Evolutionary conservation across 2,888 invertebrate genomes (phyloP).

Genomic region (Hydriomena furcata): DNA sequence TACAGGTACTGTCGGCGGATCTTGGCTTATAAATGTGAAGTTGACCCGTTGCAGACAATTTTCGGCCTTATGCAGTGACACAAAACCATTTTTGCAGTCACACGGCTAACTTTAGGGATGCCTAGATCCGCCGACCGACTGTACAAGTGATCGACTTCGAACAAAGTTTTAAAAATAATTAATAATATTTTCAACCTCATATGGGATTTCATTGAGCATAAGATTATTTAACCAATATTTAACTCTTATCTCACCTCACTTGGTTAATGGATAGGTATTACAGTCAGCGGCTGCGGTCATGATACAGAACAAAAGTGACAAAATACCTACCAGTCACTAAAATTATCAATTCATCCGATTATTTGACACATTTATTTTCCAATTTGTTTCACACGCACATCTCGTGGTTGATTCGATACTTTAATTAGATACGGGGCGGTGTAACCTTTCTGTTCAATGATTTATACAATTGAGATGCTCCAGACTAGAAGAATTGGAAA

Average conservation of each 20-base stretch:
- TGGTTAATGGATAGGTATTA: slow-evolving; percentile 53
- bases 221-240: slow-evolving; percentile 57
- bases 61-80: too few relatives aligned
- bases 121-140: too few relatives aligned
- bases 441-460: slow-evolving; percentile 3
- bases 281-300: slow-evolving; percentile 38
- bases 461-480: not conserved
- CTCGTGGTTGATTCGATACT: not conserved
- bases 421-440: slow-evolving; percentile 1
- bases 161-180: too few relatives aligned
- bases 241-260: slow-evolving; percentile 60
- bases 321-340: slow-evolving; percentile 14
- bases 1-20: too few relatives aligned
- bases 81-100: too few relatives aligned
- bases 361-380: slow-evolving; percentile 5
- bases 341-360: slow-evolving; percentile 1
- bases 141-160: too few relatives aligned
- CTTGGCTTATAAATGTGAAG: too few relatives aligned
- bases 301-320: slow-evolving; percentile 39
- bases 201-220: slow-evolving; percentile 20
- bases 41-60: too few relatives aligned
- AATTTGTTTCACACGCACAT: slow-evolving; percentile 2
- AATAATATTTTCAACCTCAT: slow-evolving; percentile 13
- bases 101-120: too few relatives aligned
- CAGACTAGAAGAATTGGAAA: slow-evolving; percentile 13